phyloP scores from a whole-genome alignment of 2,113 vertebrate genomes.

The Pachypanchax playfairii region DNA sequence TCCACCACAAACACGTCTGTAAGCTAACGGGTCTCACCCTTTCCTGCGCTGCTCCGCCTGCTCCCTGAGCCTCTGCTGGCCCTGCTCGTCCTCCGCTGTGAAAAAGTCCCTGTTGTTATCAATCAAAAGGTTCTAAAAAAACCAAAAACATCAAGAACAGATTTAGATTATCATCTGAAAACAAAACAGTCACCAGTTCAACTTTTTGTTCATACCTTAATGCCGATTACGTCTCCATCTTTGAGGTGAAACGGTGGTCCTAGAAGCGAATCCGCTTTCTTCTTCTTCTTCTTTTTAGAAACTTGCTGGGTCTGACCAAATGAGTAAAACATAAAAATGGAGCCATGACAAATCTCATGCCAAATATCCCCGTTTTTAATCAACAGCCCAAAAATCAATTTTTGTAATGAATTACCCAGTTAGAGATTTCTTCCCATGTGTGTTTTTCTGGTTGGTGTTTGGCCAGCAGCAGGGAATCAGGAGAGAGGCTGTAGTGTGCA shows the following conservation, averaged over 20 bases:
- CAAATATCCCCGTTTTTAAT: too few relatives aligned
- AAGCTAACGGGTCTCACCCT: conserved; percentile 69
- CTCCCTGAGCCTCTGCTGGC: conserved; percentile 81
- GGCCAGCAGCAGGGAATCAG: conserved; percentile 89
- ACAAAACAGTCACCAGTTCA: background rate
- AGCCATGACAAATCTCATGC: too few relatives aligned
- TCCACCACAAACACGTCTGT: background rate
- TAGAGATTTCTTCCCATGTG: conserved; percentile 89
- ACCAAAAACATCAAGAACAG: background rate
- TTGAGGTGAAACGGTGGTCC: conserved; percentile 87
- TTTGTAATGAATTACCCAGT: conserved; percentile 87
- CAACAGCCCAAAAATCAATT: too few relatives aligned
- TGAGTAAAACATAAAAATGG: conserved; percentile 8
- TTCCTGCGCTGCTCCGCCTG: conserved; percentile 75
- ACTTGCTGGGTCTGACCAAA: conserved; percentile 85
- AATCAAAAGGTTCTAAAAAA: conserved; percentile 85
- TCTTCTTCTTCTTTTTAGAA: conserved; percentile 91
- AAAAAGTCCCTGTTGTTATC: conserved; percentile 85
- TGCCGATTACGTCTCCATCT: conserved; percentile 89
- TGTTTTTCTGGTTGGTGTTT: conserved; percentile 90
- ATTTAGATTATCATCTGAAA: background rate
- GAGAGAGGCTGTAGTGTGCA: conserved; percentile 80
- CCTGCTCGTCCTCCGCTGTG: conserved; percentile 80
- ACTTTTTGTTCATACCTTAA: conserved; percentile 81
- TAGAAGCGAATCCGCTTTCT: conserved; percentile 85